A percentile compares a stretch with the other conserved stretches of the same genome.
phyloP scores from a whole-genome alignment of 1,140 invertebrate species.

The Polypedilum pembai region DNA sequence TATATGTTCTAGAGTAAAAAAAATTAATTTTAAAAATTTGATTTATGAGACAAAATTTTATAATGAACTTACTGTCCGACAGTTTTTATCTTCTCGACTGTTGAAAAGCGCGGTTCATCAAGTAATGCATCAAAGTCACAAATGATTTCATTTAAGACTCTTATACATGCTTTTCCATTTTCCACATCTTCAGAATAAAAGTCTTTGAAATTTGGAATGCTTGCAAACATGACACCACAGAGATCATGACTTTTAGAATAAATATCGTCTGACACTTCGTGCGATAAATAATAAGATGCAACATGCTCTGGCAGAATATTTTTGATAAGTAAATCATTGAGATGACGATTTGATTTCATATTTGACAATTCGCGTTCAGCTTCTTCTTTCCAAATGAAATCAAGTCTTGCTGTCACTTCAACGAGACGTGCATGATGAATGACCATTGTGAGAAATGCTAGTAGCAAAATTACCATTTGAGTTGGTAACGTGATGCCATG shows the following conservation, averaged over 20 bases:
- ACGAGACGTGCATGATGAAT: constrained; percentile 85
- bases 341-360: constrained; percentile 55
- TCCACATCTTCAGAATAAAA: constrained; percentile 97
- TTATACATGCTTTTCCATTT: constrained; percentile 94
- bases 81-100: constrained; percentile 98
- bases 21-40: not conserved
- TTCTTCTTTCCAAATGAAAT: constrained; percentile 93
- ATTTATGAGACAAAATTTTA: not conserved
- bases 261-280: constrained; percentile 68
- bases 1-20: constrained; percentile 77
- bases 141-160: constrained; percentile 96
- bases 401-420: constrained; percentile 80
- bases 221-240: constrained; percentile 95
- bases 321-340: constrained; percentile 44
- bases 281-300: constrained; percentile 80
- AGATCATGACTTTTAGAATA: constrained; percentile 89
- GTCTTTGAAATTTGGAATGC: constrained; percentile 96
- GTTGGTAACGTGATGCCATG: constrained; percentile 56
- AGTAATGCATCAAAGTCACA: constrained; percentile 85
- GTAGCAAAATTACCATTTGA: constrained; percentile 71
- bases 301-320: constrained; percentile 97
- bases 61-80: constrained; percentile 53
- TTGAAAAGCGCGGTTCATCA: constrained; percentile 79
- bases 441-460: constrained; percentile 78
- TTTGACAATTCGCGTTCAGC: constrained; percentile 83